Base-by-base conservation (phyloP, 2,888 invertebrate genomes). In the Microctonus aethiopoides region DNA sequence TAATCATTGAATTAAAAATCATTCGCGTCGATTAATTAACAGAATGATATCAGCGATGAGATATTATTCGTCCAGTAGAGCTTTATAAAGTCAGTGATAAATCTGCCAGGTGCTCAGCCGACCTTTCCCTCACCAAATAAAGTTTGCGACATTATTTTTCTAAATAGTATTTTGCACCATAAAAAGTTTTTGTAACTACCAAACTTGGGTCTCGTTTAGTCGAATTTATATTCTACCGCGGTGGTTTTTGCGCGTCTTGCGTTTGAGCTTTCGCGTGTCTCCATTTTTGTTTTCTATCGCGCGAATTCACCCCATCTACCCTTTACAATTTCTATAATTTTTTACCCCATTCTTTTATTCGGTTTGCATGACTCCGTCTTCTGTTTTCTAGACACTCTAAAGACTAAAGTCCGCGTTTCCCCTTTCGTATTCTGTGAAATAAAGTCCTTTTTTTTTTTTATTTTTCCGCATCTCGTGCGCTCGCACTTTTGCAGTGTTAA, bases 81-180 rank as follows among this genome's bases (percentile, higher is more conserved):
- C 60, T 65, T 70, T 66, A 66, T 64, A n/a, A n/a, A 52, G 52
- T 29, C 20, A 7, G 54, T 46, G 29, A 70, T 70, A 70, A 70
- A 70, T 70, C 41, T 22, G 16, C 60, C 60, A 63, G 72, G 70
- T 73, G 69, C 76, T 20, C 46, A 46, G 16, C 46, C 7, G n/a
- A n/a, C n/a, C n/a, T n/a, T n/a, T n/a, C n/a, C n/a, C n/a, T n/a
- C n/a, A n/a, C 46, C 73, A 63, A 63, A 70, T 69, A 69, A 81
- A 80, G 74, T 81, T 80, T 77, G 74, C 75, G 77, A 82, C 82
- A 83, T 82, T 82, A 83, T 83, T 83, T 83, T 83, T 81, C 79
- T 81, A 83, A 82, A 83, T 83, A 83, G 81, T 83, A 81, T 82
- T 81, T 80, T 77, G 77, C 75, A 79, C 79, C 81, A 82, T 82